phyloP scores from a whole-genome alignment of 2,888 invertebrate genomes.

The Sthenelais limicola region DNA sequence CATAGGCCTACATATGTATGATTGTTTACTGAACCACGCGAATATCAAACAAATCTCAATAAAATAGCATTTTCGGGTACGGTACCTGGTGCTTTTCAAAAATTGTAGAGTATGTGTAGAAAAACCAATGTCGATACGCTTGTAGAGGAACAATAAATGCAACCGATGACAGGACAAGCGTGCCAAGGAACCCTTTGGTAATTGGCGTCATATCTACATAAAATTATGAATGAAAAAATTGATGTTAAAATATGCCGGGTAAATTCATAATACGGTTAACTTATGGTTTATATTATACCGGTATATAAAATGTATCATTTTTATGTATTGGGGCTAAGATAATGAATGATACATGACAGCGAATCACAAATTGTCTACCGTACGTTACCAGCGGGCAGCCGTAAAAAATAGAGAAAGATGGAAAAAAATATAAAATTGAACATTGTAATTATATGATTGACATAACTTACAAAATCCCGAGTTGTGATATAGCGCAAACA shows the following conservation, averaged over 20 bases:
- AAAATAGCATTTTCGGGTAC: neutral
- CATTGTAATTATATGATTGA: neutral
- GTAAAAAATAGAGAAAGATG: too few relatives aligned
- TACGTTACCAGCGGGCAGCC: too few relatives aligned
- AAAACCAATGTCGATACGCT: conserved; percentile 36
- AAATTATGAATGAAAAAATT: neutral
- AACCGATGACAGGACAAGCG: conserved; percentile 44
- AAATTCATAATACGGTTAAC: neutral
- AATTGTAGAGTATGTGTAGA: conserved; percentile 25
- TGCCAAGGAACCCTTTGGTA: conserved; percentile 45
- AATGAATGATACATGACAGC: too few relatives aligned
- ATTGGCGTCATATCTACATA: conserved; percentile 42
- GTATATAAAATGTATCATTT: too few relatives aligned
- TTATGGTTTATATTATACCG: too few relatives aligned
- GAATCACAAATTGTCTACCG: too few relatives aligned
- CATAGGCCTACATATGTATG: neutral
- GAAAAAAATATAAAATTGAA: too few relatives aligned
- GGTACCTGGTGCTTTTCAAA: conserved; percentile 35
- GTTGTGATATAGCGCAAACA: conserved; percentile 49
- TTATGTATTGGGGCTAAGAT: too few relatives aligned
- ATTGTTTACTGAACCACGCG: neutral
- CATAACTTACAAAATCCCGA: conserved; percentile 50
- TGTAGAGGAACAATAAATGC: conserved; percentile 46
- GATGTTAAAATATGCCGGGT: neutral
- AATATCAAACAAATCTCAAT: neutral